Evolutionary conservation across 2,113 vertebrate species (phyloP), one percentile per base, ranked within the genome.

Genomic region (Eulemur rufifrons): DNA sequence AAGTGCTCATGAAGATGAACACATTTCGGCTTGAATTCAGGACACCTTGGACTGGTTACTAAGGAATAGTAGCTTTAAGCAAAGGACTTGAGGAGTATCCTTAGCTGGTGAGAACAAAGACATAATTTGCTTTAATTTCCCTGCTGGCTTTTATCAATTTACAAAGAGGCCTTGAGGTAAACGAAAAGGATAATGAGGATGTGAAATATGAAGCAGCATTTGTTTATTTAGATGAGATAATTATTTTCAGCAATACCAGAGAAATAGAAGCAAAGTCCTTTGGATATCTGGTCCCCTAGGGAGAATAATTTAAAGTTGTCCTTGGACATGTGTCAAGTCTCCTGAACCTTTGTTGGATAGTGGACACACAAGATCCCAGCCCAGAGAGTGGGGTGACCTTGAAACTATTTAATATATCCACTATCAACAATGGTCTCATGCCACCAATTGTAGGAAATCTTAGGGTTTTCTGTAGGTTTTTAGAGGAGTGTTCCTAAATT

Each of bases 111-210:
- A 74, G 64, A 59, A 86, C 34, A 81, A 64, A 96, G 69, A 45
- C 32, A 81, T 23, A 50, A 66, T 69, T 59, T 76, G 37, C 6
- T n/a, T 93, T 97, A 50, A 94, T 89, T 91, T 97, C 89, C 92
- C 96, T 95, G 20, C 71, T 87, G 82, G 45, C 52, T 66, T 93
- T 85, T 39, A 66, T 78, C 73, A 89, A 78, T 86, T 97, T 94
- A 86, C 21, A 54, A 95, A 97, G 77, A 95, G 29, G 32, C n/a
- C 76, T 63, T 59, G 52, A 96, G 23, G 21, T 52, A 82, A 76
- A 85, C 52, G 52, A 82, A 47, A 91, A 82, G 54, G 14, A 82
- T 95, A 92, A 95, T 82, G 73, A 86, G 78, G 64, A 52, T 71
- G 34, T 82, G 73, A 74, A 84, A 64, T 86, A 93, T 8, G 64